These are phyloP conservation scores for Dinomys branickii DNA, from an alignment of 2,113 vertebrate genomes.

Conservation along the genomic window DNA sequence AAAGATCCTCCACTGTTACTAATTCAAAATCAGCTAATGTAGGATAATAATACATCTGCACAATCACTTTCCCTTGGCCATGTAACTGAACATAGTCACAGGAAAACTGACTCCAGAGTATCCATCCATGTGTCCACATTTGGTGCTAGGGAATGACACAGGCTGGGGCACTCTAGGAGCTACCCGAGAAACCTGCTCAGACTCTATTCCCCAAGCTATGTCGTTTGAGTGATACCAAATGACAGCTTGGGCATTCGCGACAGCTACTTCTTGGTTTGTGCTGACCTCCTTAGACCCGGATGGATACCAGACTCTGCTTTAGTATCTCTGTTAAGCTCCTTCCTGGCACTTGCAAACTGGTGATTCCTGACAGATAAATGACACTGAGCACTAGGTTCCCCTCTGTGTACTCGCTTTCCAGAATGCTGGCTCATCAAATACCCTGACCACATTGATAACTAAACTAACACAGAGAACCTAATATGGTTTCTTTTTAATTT, in stretches of 20 bases:
- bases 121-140: neutral
- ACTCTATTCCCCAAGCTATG: neutral
- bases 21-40: conserved; percentile 16
- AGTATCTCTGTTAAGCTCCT: neutral
- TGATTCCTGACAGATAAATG: neutral
- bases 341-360: neutral
- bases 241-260: neutral
- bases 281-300: neutral
- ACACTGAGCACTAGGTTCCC: neutral
- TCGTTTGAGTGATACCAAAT: neutral
- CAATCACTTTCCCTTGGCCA: neutral
- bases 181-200: neutral
- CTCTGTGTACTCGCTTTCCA: neutral
- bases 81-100: neutral
- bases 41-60: neutral
- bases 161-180: neutral
- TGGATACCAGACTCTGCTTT: neutral
- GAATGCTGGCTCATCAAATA: neutral
- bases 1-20: neutral
- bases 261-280: no score
- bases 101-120: neutral
- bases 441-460: neutral
- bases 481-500: neutral
- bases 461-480: neutral
- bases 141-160: neutral